These are phyloP conservation scores for Zonotrichia albicollis DNA, from an alignment of 2,797 vertebrate genomes.

Conservation along the genomic window DNA sequence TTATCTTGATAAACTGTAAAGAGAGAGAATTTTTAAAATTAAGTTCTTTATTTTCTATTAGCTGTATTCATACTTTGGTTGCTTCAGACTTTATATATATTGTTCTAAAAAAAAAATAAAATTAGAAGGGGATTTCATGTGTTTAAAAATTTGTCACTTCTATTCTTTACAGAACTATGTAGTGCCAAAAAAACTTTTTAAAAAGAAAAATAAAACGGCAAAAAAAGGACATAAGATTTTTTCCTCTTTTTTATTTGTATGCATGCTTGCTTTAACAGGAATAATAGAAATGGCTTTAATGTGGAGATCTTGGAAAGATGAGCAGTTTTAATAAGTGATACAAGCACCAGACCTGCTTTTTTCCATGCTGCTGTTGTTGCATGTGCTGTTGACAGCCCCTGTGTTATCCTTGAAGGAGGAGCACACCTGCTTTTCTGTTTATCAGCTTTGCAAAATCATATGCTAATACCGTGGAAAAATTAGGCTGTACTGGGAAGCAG, in stretches of 20 bases:
- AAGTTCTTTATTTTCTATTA: slow-evolving; percentile 99
- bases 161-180: slow-evolving; percentile 87
- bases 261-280: not conserved
- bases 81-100: slow-evolving; percentile 87
- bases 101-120: slow-evolving; percentile 85
- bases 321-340: not conserved
- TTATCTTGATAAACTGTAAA: slow-evolving; percentile 91
- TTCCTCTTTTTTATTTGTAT: slow-evolving; percentile 63
- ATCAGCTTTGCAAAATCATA: not conserved
- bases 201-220: slow-evolving; percentile 77
- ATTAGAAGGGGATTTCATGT: slow-evolving; percentile 92
- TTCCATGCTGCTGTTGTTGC: not conserved
- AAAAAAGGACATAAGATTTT: slow-evolving; percentile 63
- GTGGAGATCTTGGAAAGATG: not conserved
- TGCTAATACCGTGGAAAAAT: not conserved
- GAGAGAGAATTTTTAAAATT: slow-evolving; percentile 89
- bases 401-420: not conserved
- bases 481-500: not conserved
- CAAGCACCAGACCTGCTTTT: not conserved
- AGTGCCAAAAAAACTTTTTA: slow-evolving; percentile 91
- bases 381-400: not conserved
- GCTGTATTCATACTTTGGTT: slow-evolving; percentile 97
- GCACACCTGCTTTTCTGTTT: not conserved
- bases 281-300: not conserved
- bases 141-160: slow-evolving; percentile 88